phyloP scores from a whole-genome alignment of 2,113 vertebrate genomes.

The Pogonocichla stellata region DNA sequence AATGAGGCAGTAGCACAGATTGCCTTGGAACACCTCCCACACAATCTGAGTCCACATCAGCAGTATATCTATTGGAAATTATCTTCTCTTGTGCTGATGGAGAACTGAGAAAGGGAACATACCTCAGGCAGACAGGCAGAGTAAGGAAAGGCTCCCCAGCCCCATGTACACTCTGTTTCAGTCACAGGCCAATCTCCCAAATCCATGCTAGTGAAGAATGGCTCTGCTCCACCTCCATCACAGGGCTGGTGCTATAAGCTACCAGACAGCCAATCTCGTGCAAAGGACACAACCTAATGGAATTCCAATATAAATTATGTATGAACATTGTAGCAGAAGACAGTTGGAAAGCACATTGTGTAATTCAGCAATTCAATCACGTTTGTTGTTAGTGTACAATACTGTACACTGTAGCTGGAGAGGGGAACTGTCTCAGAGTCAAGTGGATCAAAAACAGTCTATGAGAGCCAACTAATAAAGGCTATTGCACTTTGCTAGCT shows the following conservation, averaged over 20 bases:
- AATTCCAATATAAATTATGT: conserved; percentile 22
- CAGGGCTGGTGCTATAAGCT: not conserved
- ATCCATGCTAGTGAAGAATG: not conserved
- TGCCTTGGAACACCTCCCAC: not conserved
- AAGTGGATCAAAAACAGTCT: conserved; percentile 66
- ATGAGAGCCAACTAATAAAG: conserved; percentile 32
- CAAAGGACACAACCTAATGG: conserved; percentile 5
- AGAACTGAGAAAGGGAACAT: not conserved
- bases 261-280: not conserved
- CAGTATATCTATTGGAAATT: not conserved
- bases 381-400: not conserved
- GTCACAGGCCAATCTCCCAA: not conserved
- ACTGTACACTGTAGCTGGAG: not conserved
- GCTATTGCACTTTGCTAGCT: conserved; percentile 56
- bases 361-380: conserved; percentile 42
- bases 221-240: not conserved
- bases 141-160: not conserved
- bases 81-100: not conserved
- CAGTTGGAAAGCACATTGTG: not conserved
- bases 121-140: not conserved
- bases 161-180: not conserved
- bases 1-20: not conserved
- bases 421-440: conserved; percentile 54
- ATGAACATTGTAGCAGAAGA: conserved; percentile 4
- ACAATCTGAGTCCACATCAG: not conserved